Evolutionary conservation across 2,888 invertebrate species (phyloP).

Genomic region (Endomychus coccineus): DNA sequence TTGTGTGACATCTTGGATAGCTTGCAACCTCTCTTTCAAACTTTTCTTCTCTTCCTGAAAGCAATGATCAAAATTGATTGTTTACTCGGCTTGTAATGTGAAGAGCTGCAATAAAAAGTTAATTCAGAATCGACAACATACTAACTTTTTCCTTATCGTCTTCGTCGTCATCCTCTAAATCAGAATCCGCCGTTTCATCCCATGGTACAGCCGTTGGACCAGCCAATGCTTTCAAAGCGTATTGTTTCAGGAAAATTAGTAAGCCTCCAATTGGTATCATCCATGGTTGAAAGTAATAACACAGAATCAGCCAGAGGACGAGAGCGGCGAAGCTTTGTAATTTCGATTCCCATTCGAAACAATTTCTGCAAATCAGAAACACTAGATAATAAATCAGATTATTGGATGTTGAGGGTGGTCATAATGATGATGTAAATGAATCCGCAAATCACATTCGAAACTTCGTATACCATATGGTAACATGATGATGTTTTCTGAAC

Average conservation of each 20-base stretch:
- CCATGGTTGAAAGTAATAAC: slow-evolving; percentile 93
- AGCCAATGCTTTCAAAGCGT: slow-evolving; percentile 50
- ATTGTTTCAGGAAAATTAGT: slow-evolving; percentile 70
- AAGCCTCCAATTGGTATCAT: slow-evolving; percentile 83
- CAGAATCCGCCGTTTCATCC: slow-evolving; percentile 43
- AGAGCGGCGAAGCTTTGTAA: slow-evolving; percentile 77
- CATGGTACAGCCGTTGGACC: slow-evolving; percentile 39
- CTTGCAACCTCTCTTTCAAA: slow-evolving; percentile 85
- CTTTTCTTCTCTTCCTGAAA: slow-evolving; percentile 88
- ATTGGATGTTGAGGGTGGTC: too few species aligned
- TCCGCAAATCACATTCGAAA: too few species aligned
- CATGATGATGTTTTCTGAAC: too few species aligned
- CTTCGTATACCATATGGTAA: too few species aligned
- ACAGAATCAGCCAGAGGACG: slow-evolving; percentile 75
- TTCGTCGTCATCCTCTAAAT: slow-evolving; percentile 79
- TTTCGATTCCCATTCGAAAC: slow-evolving; percentile 95
- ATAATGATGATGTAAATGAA: too few species aligned
- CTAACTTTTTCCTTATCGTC: slow-evolving; percentile 79
- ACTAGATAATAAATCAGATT: not conserved
- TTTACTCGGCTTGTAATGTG: not conserved
- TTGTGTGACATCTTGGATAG: slow-evolving; percentile 95
- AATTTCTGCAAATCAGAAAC: slow-evolving; percentile 56
- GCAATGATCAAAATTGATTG: slow-evolving; percentile 3
- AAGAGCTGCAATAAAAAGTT: too few species aligned
- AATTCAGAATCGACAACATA: slow-evolving; percentile 15